Evolutionary conservation across 1,140 invertebrate genomes (phyloP).

Genomic region (Trinorchestia longiramus): DNA sequence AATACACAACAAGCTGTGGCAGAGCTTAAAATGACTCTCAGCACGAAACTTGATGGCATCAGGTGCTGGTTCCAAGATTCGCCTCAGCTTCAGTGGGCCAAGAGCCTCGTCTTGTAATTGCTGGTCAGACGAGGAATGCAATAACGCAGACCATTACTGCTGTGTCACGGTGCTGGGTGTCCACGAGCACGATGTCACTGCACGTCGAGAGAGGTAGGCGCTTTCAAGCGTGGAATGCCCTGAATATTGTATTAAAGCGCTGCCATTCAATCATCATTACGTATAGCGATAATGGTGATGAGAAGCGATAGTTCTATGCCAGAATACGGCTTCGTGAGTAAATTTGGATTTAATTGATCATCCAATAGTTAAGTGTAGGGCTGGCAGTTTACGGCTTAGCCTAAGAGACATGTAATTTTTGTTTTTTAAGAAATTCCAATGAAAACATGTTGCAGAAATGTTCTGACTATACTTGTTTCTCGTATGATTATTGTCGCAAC

Average conservation of each 20-base stretch:
- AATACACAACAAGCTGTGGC: not conserved
- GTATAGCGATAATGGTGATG: not conserved
- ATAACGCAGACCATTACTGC: not conserved
- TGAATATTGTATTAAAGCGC: not conserved
- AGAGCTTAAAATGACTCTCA: not conserved
- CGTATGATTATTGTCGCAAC: no score
- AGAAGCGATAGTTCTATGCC: not conserved
- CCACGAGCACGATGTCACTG: not conserved
- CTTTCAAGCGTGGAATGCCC: not conserved
- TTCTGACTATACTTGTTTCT: no score
- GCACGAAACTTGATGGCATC: not conserved
- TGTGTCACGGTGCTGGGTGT: not conserved
- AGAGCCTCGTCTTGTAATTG: not conserved
- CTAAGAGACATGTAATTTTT: not conserved
- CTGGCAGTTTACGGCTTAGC: not conserved
- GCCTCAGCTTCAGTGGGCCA: not conserved
- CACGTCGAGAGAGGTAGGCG: not conserved
- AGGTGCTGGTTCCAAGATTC: not conserved
- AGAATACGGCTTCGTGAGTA: not conserved
- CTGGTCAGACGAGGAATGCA: not conserved
- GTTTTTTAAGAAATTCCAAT: not conserved
- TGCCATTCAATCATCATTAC: not conserved
- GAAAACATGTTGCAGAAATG: no score
- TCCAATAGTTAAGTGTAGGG: not conserved
- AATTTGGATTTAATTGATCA: not conserved